Base-by-base conservation (phyloP, 2,888 invertebrate genomes). In the Teleogryllus oceanicus region DNA sequence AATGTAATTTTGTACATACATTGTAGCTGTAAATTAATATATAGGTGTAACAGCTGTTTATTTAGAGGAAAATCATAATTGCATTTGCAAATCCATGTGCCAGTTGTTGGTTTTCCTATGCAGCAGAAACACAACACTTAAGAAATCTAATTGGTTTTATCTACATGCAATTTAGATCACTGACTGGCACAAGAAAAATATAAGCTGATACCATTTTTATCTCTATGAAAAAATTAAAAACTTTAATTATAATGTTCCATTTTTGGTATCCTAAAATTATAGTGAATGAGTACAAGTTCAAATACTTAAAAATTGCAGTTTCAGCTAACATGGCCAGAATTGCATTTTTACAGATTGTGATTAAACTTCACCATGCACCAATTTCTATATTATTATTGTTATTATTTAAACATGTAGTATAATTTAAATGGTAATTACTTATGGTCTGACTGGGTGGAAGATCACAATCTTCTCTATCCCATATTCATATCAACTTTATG, bases 361-460 rank as follows among this genome's bases (percentile, higher is more conserved):
- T 37, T 37, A 37, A 37, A 62, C n/a, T 62, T 62, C 16, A 18
- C 16, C 16, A 18, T 62, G 62, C 62, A 62, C 62, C 62, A 18
- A 62, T n/a, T 62, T 62, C 62, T 62, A 62, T 62, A 62, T 62
- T 62, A 62, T n/a, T 62, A 62, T 13, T 62, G n/a, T 62, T 62
- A 37, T 37, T 37, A 37, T 37, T 37, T 37, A 37, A 37, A 37
- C 62, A 62, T 62, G 16, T 62, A 62, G 62, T n/a, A n/a, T 62
- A 62, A 37, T 62, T 62, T 62, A n/a, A n/a, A 62, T 62, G 62
- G 62, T 62, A 62, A 62, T 62, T 62, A 62, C 62, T 62, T n/a
- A 62, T n/a, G 62, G 62, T 62, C 62, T 62, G 62, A 62, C n/a
- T 62, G 62, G 62, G 62, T 62, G 62, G 62, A 62, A 62, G 62